These are phyloP conservation scores for Petaurus breviceps DNA, from an alignment of 2,113 vertebrate genomes.

Conservation along the genomic window DNA sequence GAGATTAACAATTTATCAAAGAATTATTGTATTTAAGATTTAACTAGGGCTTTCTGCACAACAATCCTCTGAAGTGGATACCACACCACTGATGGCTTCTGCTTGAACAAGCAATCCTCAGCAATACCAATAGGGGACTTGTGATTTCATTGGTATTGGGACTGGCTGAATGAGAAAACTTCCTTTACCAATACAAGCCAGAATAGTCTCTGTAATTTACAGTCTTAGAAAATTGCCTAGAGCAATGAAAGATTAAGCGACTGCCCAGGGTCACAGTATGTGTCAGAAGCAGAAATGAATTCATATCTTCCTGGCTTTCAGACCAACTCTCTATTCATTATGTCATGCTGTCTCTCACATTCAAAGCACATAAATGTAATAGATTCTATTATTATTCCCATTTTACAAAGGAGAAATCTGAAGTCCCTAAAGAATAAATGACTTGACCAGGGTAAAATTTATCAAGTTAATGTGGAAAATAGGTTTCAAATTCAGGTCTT, in stretches of 20 bases:
- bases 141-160: no score
- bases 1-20: no score
- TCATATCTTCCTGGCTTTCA: background rate
- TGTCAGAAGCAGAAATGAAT: background rate
- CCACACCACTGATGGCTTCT: no score
- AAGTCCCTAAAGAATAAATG: background rate
- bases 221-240: background rate
- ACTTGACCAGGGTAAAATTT: background rate
- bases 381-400: background rate
- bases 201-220: background rate
- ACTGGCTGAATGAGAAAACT: no score
- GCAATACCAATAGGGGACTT: no score
- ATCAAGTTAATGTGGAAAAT: background rate
- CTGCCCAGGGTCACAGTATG: background rate
- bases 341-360: background rate
- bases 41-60: no score
- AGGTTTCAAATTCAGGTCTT: background rate
- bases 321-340: background rate
- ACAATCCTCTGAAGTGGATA: no score
- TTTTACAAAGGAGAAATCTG: background rate
- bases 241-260: background rate
- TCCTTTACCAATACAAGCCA: background rate
- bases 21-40: no score
- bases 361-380: background rate
- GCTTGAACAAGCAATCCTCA: no score